Percentiles rank a stretch among this genome's conserved stretches.
phyloP scores from a whole-genome alignment of 1,140 invertebrate genomes.

The Zaprionus davidi region DNA sequence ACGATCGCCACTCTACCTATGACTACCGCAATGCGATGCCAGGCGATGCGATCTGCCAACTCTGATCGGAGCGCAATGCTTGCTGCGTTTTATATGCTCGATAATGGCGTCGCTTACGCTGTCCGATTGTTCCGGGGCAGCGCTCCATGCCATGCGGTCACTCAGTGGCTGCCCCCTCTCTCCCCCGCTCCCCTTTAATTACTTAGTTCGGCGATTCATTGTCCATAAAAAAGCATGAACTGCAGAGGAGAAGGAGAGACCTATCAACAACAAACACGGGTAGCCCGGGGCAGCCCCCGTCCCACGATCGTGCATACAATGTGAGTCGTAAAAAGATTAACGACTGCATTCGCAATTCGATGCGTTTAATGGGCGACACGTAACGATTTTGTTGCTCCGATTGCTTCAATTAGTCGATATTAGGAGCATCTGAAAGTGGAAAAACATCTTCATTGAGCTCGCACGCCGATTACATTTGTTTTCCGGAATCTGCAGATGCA shows the following conservation, averaged over 20 bases:
- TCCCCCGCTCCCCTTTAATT: constrained; percentile 31
- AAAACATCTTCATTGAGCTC: neutral
- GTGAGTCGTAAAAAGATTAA: constrained; percentile 50
- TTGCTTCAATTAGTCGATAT: constrained; percentile 43
- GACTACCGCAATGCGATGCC: constrained; percentile 34
- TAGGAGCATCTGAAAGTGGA: constrained; percentile 14
- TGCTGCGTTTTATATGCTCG: constrained; percentile 54
- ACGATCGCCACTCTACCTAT: constrained; percentile 49
- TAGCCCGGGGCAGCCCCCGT: constrained; percentile 30
- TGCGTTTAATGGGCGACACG: constrained; percentile 45
- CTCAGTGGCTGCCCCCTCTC: constrained; percentile 11
- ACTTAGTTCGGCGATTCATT: constrained; percentile 59
- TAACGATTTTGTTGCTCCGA: constrained; percentile 46
- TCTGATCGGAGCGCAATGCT: constrained; percentile 18
- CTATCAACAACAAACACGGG: constrained; percentile 49
- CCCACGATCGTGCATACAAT: constrained; percentile 33
- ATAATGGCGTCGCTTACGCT: constrained; percentile 62
- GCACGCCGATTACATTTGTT: neutral
- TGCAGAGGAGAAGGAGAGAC: constrained; percentile 15
- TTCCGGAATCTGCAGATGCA: neutral
- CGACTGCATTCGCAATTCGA: constrained; percentile 39
- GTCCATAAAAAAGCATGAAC: constrained; percentile 32
- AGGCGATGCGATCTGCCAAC: neutral
- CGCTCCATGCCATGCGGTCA: neutral
- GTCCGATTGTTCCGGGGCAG: constrained; percentile 40